These are phyloP conservation scores for Ochropacha duplaris DNA, from an alignment of 2,888 invertebrate genomes.

Conservation along the genomic window DNA sequence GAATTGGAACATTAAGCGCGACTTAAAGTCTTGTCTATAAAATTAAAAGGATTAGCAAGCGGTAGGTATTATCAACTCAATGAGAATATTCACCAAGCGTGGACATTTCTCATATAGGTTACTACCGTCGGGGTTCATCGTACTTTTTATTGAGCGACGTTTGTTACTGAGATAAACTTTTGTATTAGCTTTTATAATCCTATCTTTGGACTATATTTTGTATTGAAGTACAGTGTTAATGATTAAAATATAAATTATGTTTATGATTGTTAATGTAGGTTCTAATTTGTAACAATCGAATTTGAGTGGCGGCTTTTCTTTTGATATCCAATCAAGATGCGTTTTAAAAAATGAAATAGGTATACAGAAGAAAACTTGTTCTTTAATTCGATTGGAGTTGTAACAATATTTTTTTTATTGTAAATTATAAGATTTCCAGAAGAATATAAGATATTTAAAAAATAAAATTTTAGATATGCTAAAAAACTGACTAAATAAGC, in stretches of 20 bases:
- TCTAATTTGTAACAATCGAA: slow-evolving; percentile 5
- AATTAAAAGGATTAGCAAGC: neutral
- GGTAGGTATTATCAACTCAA: slow-evolving; percentile 45
- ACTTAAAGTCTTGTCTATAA: neutral
- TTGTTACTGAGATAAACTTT: slow-evolving; percentile 77
- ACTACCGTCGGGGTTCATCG: slow-evolving; percentile 77
- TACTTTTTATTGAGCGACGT: slow-evolving; percentile 78
- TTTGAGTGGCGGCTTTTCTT: slow-evolving; percentile 5
- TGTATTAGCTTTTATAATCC: slow-evolving; percentile 77
- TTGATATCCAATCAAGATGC: slow-evolving; percentile 3
- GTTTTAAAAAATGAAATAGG: neutral
- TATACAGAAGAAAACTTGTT: neutral
- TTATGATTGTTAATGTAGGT: slow-evolving; percentile 20
- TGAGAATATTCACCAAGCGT: slow-evolving; percentile 39
- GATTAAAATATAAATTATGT: slow-evolving; percentile 29
- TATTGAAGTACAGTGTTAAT: slow-evolving; percentile 35
- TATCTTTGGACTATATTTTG: slow-evolving; percentile 62
- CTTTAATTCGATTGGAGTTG: neutral
- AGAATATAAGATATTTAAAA: neutral
- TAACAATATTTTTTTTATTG: neutral
- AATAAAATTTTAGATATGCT: too few species aligned
- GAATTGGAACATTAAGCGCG: too few species aligned
- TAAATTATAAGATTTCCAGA: neutral
- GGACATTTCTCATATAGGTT: slow-evolving; percentile 76
- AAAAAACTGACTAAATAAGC: too few species aligned